A percentile compares a stretch with the other conserved stretches of the same genome.
phyloP scores from a whole-genome alignment of 2,797 vertebrate genomes.

The Peromyscus aztecus region DNA sequence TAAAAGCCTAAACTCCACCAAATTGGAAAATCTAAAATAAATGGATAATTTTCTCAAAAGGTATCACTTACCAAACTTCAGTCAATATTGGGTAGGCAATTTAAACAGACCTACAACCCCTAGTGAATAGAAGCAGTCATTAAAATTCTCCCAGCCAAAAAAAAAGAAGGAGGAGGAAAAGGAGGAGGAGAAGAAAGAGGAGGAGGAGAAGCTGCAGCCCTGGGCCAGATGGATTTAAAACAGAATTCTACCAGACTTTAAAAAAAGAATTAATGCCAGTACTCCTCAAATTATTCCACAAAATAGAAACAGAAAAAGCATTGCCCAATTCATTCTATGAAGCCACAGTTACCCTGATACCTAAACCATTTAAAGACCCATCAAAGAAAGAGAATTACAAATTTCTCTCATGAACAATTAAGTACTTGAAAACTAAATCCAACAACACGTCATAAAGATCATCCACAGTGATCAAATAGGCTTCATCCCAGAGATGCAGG shows the following conservation, averaged over 20 bases:
- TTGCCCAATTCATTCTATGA: neutral
- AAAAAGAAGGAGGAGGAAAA: accelerated
- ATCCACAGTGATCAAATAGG: neutral
- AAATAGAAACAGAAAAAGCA: neutral
- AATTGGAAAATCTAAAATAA: neutral
- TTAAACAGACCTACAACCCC: neutral
- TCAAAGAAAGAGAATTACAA: neutral
- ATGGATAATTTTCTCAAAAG: neutral
- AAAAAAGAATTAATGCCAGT: neutral
- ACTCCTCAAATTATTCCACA: neutral
- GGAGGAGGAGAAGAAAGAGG: accelerated
- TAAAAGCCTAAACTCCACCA: neutral
- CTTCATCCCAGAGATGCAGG: neutral
- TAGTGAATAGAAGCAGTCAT: neutral
- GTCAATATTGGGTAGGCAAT: neutral
- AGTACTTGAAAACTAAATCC: neutral
- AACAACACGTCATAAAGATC: neutral
- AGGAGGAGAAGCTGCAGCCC: neutral
- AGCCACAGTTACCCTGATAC: neutral
- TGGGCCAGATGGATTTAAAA: neutral
- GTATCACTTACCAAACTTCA: neutral
- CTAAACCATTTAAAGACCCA: neutral
- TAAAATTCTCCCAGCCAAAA: neutral
- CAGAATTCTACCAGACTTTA: neutral
- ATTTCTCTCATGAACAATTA: neutral